Conservation (phyloP, 1,140 invertebrate species). For the Vanessa tameamea region DNA sequence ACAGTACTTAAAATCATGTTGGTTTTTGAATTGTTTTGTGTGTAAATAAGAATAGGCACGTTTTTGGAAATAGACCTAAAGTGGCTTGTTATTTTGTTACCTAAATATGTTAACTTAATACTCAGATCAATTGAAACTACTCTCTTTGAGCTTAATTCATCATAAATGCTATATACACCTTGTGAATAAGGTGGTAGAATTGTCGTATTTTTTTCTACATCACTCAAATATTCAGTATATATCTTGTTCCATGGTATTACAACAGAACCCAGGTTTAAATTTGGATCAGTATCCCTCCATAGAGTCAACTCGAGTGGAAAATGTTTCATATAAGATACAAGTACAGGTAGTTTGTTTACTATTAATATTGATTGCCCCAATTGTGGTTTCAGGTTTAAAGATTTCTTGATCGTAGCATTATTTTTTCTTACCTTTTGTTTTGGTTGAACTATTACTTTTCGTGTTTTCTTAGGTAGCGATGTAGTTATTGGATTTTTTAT, state of each 20-base stretch:
- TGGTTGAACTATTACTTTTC: conserved; percentile 37
- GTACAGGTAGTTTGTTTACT: conserved; percentile 36
- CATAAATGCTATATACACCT: conserved; percentile 51
- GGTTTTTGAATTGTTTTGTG: conserved; percentile 33
- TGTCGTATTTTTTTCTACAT: conserved; percentile 29
- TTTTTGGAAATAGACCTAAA: conserved; percentile 34
- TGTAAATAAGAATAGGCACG: conserved; percentile 35
- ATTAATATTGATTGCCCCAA: conserved; percentile 52
- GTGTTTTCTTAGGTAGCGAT: conserved; percentile 24
- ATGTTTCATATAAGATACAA: conserved; percentile 54
- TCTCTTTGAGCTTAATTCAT: conserved; percentile 48
- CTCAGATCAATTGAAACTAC: conserved; percentile 53
- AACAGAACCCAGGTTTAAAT: conserved; percentile 48
- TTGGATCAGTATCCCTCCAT: conserved; percentile 44
- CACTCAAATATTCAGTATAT: conserved; percentile 55
- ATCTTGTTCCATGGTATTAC: conserved; percentile 51
- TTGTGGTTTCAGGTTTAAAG: conserved; percentile 26
- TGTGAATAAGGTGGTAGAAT: conserved; percentile 33
- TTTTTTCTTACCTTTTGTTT: conserved; percentile 42
- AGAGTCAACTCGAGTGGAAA: conserved; percentile 58
- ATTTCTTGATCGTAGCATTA: conserved; percentile 14
- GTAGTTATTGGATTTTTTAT: conserved; percentile 48
- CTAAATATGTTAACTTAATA: conserved; percentile 51
- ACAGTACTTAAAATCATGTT: conserved; percentile 5
- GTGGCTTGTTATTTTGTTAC: conserved; percentile 36